phyloP scores from a whole-genome alignment of 2,888 invertebrate genomes.

The Perdita meconis region DNA sequence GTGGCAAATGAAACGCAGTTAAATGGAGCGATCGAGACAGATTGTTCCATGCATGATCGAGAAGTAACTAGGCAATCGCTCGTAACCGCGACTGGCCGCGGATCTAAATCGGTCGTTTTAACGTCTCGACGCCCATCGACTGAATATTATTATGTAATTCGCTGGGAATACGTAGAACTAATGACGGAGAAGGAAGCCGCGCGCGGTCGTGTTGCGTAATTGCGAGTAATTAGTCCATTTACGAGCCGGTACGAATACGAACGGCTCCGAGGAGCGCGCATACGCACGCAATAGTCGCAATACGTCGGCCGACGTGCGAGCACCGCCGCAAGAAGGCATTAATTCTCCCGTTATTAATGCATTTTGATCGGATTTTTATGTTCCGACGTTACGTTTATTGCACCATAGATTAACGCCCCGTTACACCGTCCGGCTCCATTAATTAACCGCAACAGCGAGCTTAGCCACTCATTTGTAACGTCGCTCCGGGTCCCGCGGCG shows the following conservation, averaged over 20 bases:
- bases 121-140: constrained; percentile 65
- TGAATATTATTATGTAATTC: constrained; percentile 74
- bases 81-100: constrained; percentile 11
- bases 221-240: constrained; percentile 80
- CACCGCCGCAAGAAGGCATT: constrained; percentile 67
- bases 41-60: constrained; percentile 26
- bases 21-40: neutral
- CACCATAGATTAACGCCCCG: constrained; percentile 77
- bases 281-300: constrained; percentile 61
- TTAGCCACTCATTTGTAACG: constrained; percentile 72
- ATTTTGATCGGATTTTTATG: constrained; percentile 77
- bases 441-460: constrained; percentile 72
- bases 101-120: constrained; percentile 67
- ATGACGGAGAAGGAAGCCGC: constrained; percentile 72
- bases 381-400: constrained; percentile 71
- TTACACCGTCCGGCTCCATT: constrained; percentile 74
- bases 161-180: constrained; percentile 70
- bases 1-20: neutral
- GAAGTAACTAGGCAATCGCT: constrained; percentile 4
- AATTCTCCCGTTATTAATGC: constrained; percentile 79
- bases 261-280: constrained; percentile 18
- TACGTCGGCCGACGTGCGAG: constrained; percentile 53
- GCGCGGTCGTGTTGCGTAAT: constrained; percentile 70
- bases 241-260: constrained; percentile 64
- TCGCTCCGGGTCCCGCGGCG: constrained; percentile 50